Percentiles rank a stretch among this genome's conserved stretches.
Conservation (phyloP, 1,140 invertebrate genomes). For the Rhagoletis pomonella region DNA sequence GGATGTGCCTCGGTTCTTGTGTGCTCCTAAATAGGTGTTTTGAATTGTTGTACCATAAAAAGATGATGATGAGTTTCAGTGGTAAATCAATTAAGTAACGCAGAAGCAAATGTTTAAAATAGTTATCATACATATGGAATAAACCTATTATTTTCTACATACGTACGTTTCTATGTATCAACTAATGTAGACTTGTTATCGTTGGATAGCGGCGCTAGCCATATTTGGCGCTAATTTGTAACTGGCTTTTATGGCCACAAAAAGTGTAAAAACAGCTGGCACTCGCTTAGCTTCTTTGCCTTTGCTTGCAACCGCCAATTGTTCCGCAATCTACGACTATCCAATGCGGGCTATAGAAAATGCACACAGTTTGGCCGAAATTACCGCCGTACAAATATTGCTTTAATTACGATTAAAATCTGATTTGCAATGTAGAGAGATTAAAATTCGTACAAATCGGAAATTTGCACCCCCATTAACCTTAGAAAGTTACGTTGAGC, state of each 20-base stretch:
- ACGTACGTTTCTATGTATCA: background rate
- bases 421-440: background rate
- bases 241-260: too few relatives aligned
- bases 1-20: background rate
- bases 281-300: too few relatives aligned
- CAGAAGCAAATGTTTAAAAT: conserved; percentile 31
- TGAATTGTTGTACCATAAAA: conserved; percentile 15
- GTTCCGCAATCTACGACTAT: too few relatives aligned
- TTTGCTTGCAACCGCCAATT: background rate
- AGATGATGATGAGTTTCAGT: conserved; percentile 44
- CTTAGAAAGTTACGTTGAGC: conserved; percentile 26
- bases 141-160: background rate
- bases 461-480: conserved; percentile 46
- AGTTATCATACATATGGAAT: background rate
- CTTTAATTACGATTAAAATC: conserved; percentile 44
- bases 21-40: background rate
- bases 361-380: too few relatives aligned
- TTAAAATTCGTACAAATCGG: conserved; percentile 12
- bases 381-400: background rate
- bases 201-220: background rate
- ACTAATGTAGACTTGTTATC: background rate
- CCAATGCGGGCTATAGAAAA: too few relatives aligned
- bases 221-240: background rate
- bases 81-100: conserved; percentile 39
- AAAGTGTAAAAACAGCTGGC: too few relatives aligned